These are phyloP conservation scores for Spilosoma lubricipeda DNA, from an alignment of 2,888 invertebrate species.

Conservation along the genomic window DNA sequence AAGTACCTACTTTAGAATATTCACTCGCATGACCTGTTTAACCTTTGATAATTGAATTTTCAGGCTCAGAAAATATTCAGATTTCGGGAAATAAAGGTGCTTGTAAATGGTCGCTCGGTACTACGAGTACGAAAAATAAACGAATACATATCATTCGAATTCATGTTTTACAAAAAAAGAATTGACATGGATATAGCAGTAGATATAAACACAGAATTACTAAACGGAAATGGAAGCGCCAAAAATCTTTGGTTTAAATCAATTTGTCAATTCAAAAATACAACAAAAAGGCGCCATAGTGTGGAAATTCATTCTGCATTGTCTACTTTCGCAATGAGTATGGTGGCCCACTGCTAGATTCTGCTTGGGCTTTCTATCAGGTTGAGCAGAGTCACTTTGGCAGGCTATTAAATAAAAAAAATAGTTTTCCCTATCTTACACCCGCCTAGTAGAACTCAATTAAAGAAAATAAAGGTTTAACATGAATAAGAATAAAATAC, in stretches of 20 bases:
- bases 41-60: slow-evolving; percentile 21
- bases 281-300: too few relatives aligned
- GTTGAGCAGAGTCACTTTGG: too few relatives aligned
- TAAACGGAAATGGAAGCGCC: background rate
- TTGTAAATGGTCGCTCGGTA: slow-evolving; percentile 1
- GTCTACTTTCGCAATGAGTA: too few relatives aligned
- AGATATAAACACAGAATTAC: background rate
- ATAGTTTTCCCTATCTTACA: background rate
- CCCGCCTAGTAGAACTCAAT: background rate
- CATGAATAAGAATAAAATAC: too few relatives aligned
- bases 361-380: too few relatives aligned
- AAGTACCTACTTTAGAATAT: slow-evolving; percentile 2
- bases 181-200: background rate
- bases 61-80: slow-evolving; percentile 15
- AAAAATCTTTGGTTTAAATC: background rate
- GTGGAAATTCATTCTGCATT: too few relatives aligned
- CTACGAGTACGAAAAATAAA: background rate
- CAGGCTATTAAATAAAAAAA: too few relatives aligned
- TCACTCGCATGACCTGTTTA: slow-evolving; percentile 15
- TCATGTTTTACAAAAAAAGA: background rate
- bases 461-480: background rate
- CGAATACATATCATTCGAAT: background rate
- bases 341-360: too few relatives aligned
- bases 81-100: slow-evolving; percentile 13
- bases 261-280: background rate